These are phyloP conservation scores for Drosophila nr. fundita DNA, from an alignment of 2,888 invertebrate genomes.

Conservation along the genomic window DNA sequence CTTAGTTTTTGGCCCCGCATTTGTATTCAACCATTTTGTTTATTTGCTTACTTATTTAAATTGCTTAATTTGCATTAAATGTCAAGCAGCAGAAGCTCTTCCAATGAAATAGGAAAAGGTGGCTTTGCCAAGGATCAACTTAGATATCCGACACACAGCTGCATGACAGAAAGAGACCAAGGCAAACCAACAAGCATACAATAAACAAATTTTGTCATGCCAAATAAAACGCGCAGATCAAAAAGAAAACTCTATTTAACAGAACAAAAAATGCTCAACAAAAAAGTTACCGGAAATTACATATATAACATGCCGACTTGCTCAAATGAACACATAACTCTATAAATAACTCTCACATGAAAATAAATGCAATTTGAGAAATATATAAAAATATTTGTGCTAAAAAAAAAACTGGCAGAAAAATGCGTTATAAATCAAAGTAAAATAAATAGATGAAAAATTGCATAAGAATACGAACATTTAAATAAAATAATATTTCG, in stretches of 20 bases:
- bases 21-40: constrained; percentile 53
- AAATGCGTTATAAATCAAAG: constrained; percentile 50
- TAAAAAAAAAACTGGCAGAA: constrained; percentile 12
- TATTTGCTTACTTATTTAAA: constrained; percentile 76
- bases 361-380: constrained; percentile 10
- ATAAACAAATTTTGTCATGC: background rate
- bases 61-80: constrained; percentile 79
- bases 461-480: constrained; percentile 21
- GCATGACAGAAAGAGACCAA: constrained; percentile 9
- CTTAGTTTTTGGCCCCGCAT: constrained; percentile 45
- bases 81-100: constrained; percentile 46
- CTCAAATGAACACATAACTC: constrained; percentile 20
- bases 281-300: constrained; percentile 11
- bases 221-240: background rate
- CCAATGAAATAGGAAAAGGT: constrained; percentile 27
- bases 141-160: constrained; percentile 14
- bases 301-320: constrained; percentile 35
- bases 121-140: constrained; percentile 21
- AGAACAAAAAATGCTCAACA: constrained; percentile 3
- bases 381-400: constrained; percentile 15
- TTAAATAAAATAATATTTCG: background rate
- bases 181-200: constrained; percentile 11
- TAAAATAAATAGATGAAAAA: constrained; percentile 29
- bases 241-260: constrained; percentile 5
- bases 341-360: constrained; percentile 18